phyloP scores from a whole-genome alignment of 2,797 vertebrate species.

The Anguilla megastoma region DNA sequence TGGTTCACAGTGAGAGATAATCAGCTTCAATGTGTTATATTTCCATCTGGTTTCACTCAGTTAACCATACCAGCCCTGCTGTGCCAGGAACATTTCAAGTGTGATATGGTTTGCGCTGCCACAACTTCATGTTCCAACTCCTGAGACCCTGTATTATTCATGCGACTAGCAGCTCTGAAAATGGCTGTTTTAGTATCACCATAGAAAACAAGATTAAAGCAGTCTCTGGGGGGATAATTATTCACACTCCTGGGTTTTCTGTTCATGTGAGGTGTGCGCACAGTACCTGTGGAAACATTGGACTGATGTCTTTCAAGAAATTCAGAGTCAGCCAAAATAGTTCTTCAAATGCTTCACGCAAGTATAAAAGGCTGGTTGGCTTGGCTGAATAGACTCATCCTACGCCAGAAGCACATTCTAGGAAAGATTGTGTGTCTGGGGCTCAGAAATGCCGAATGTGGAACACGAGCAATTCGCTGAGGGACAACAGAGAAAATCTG shows the following conservation, averaged over 20 bases:
- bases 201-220: background rate
- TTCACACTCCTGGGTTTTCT: background rate
- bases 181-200: background rate
- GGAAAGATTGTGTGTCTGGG: slow-evolving; percentile 10
- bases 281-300: background rate
- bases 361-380: background rate
- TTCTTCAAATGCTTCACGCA: background rate
- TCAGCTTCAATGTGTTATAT: background rate
- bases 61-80: background rate
- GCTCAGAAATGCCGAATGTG: background rate
- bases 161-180: background rate
- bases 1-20: background rate
- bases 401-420: background rate
- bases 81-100: background rate
- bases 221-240: background rate
- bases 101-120: background rate
- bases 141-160: background rate
- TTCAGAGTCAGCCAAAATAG: background rate
- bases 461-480: background rate
- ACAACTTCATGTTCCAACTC: background rate
- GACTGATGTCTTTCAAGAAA: background rate
- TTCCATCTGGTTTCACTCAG: background rate
- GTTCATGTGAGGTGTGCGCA: background rate
- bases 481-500: background rate
- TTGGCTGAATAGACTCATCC: background rate